Evolutionary conservation across 2,888 invertebrate species (phyloP), one percentile per base, ranked within the genome.

Genomic region (Acronicta alni): DNA sequence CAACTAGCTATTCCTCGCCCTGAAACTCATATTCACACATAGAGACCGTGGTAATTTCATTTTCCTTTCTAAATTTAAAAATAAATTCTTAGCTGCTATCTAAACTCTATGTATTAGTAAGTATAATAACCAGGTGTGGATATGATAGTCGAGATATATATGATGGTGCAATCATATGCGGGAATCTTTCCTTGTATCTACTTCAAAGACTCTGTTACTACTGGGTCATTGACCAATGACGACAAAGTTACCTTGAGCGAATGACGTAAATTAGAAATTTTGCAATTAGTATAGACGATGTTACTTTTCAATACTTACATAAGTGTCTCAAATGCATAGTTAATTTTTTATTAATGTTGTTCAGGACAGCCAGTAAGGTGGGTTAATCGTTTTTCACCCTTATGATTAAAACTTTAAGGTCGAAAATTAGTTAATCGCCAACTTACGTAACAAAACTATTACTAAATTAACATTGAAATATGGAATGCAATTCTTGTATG

Each of bases 251-350:
- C 35, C n/a, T 35, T 35, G 35, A 35, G 6, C 6, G 1, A 5
- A 35, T 35, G 14, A n/a, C 35, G 35, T 35, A 35, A 35, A 35
- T n/a, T 35, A 35, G 35, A 35, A n/a, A 35, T 35, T 35, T n/a
- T n/a, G 14, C 35, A 35, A 35, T 35, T n/a, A n/a, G n/a, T n/a
- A n/a, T n/a, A n/a, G 14, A n/a, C 7, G 14, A 35, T 7, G n/a
- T 35, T 6, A 35, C 35, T 35, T 35, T 35, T n/a, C 30, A n/a
- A n/a, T n/a, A 2, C 14, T n/a, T 32, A 12, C n/a, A 6, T 35
- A 35, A n/a, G 8, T 35, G 35, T n/a, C 35, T 2, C 35, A n/a
- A 35, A n/a, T 35, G 12, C 30, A 30, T 30, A 30, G 30, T 12
- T 30, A 4, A 30, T 30, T 12, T 12, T 30, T 30, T 30, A 30